These are phyloP conservation scores for Hydropsyche betteni DNA, from an alignment of 2,888 invertebrate genomes.

Conservation along the genomic window DNA sequence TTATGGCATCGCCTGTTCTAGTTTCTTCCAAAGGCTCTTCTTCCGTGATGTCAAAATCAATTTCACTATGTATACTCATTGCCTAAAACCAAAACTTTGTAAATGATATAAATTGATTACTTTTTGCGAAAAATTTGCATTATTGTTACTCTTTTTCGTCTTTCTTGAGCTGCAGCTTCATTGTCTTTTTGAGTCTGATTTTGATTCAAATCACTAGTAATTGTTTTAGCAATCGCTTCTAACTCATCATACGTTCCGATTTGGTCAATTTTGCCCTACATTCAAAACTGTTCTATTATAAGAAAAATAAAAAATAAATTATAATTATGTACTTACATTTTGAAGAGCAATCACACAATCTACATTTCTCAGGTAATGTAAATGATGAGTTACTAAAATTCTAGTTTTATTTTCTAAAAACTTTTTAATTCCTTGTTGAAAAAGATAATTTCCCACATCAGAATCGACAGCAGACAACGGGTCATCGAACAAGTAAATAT, in stretches of 20 bases:
- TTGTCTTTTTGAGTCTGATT: too few species aligned
- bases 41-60: neutral
- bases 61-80: too few species aligned
- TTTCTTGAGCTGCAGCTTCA: too few species aligned
- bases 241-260: slow-evolving; percentile 70
- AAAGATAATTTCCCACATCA: slow-evolving; percentile 75
- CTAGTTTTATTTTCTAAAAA: slow-evolving; percentile 72
- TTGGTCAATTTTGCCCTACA: slow-evolving; percentile 66
- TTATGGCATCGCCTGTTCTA: slow-evolving; percentile 34
- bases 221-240: slow-evolving; percentile 67
- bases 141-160: too few species aligned
- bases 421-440: slow-evolving; percentile 72
- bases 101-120: too few species aligned
- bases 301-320: slow-evolving; percentile 9
- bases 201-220: slow-evolving; percentile 53
- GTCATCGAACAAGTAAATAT: slow-evolving; percentile 80
- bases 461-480: slow-evolving; percentile 81
- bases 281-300: neutral
- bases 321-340: slow-evolving; percentile 62
- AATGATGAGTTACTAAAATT: slow-evolving; percentile 84
- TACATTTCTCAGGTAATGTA: slow-evolving; percentile 77
- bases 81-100: too few species aligned
- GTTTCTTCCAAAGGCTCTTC: slow-evolving; percentile 38
- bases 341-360: slow-evolving; percentile 72
- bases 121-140: too few species aligned